Evolutionary conservation across 2,888 invertebrate species (phyloP).

Genomic region (Acanthosepion esculentum): DNA sequence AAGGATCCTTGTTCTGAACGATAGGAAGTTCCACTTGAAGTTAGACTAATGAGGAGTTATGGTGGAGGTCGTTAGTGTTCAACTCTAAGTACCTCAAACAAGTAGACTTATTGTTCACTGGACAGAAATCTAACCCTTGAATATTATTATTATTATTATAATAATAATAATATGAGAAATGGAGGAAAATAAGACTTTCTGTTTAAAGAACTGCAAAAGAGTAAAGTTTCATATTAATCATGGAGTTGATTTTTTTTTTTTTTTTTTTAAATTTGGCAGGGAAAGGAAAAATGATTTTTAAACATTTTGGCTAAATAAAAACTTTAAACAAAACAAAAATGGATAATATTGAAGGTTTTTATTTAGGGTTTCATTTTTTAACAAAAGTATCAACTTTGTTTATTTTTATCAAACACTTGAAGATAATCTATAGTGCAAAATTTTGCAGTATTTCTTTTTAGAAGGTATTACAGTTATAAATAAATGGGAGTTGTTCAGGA

Average conservation of each 20-base stretch:
- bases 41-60: constrained; percentile 6
- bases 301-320: neutral
- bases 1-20: neutral
- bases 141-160: neutral
- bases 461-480: too few relatives aligned
- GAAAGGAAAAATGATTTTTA: neutral
- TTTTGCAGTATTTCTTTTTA: too few relatives aligned
- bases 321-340: neutral
- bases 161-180: too few relatives aligned
- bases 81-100: neutral
- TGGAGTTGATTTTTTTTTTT: neutral
- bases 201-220: neutral
- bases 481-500: too few relatives aligned
- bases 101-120: neutral
- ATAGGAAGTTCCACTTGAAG: neutral
- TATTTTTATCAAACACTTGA: neutral
- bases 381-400: neutral
- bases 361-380: neutral
- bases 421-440: too few relatives aligned
- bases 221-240: neutral
- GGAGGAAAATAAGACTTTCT: neutral
- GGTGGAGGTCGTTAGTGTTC: neutral
- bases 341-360: neutral
- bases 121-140: neutral
- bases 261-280: neutral